Conservation (phyloP, 2,113 vertebrate genomes). For the Orthonyx spaldingii region DNA sequence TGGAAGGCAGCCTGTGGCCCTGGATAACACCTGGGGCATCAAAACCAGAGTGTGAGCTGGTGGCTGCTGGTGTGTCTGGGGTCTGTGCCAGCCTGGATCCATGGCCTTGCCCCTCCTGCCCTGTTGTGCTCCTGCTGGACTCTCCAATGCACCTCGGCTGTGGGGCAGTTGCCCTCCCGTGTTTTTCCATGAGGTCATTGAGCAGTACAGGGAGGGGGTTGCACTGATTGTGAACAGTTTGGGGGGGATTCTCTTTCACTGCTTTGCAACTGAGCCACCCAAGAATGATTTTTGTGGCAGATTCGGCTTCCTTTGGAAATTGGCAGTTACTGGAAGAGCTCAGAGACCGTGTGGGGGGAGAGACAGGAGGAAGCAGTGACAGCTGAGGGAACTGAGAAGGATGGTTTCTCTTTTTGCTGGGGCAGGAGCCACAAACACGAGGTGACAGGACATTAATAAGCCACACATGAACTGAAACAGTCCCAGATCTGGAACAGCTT, state of each 20-base stretch:
- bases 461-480: fast-evolving
- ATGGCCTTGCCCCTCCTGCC: background rate
- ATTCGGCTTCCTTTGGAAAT: background rate
- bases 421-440: fast-evolving
- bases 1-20: background rate
- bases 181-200: background rate
- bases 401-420: background rate
- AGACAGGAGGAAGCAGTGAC: background rate
- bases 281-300: background rate
- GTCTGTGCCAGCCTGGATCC: background rate
- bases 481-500: too few relatives aligned
- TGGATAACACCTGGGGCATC: background rate
- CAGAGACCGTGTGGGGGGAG: background rate
- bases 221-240: fast-evolving
- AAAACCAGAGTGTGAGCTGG: fast-evolving
- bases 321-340: background rate
- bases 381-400: background rate
- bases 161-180: fast-evolving
- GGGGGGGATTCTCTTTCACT: background rate
- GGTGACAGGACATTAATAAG: background rate
- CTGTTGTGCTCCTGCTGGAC: background rate
- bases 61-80: background rate
- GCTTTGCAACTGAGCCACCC: background rate
- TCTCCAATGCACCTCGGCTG: fast-evolving
- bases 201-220: background rate